These are phyloP conservation scores for Platorchestia sp. DNA, from an alignment of 1,140 invertebrate genomes.

Conservation along the genomic window DNA sequence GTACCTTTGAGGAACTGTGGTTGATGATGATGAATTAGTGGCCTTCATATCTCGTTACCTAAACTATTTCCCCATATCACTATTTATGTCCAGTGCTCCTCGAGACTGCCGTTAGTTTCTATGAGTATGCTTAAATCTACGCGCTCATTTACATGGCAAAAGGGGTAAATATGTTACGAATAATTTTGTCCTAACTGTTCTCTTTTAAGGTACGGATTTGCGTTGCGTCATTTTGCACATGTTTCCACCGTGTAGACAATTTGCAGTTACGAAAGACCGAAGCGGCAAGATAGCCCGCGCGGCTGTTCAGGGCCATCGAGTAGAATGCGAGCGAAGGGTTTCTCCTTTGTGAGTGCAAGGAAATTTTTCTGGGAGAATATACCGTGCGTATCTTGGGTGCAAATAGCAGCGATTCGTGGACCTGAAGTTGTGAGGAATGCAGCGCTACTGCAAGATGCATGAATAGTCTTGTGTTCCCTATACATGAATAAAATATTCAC, in stretches of 20 bases:
- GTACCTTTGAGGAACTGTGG: background rate
- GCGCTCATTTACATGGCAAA: background rate
- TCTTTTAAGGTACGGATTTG: background rate
- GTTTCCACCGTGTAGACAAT: background rate
- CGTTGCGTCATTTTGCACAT: background rate
- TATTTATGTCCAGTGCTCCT: too few species aligned
- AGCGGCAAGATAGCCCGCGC: background rate
- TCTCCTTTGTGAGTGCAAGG: background rate
- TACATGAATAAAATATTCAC: too few species aligned
- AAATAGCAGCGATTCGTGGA: background rate
- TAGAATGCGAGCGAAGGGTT: background rate
- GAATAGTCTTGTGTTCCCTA: too few species aligned
- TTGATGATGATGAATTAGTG: too few species aligned
- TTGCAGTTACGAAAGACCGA: background rate
- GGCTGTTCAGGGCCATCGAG: background rate
- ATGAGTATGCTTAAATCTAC: background rate
- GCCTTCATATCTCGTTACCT: too few species aligned
- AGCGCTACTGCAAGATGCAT: background rate
- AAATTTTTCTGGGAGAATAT: background rate
- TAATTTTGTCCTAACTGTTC: background rate
- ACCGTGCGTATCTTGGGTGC: too few species aligned
- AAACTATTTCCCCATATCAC: too few species aligned
- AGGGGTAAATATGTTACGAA: background rate
- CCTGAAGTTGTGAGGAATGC: background rate
- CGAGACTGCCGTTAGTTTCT: too few species aligned